Base-by-base conservation (phyloP, 1,140 invertebrate genomes). In the Archegozetes longisetosus region DNA sequence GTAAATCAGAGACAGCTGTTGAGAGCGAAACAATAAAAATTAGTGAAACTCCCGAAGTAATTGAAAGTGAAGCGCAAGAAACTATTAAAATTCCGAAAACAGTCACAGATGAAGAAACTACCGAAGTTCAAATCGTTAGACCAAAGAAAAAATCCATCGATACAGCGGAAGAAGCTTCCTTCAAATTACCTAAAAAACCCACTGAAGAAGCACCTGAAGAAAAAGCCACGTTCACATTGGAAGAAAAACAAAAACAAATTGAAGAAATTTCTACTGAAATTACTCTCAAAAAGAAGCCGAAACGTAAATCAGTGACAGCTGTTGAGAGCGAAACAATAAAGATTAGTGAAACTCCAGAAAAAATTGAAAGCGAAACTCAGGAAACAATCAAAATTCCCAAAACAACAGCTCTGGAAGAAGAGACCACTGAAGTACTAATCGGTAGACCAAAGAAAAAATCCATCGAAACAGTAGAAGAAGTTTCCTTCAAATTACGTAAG, bases 261-360 rank as follows among this genome's bases (percentile, higher is more conserved):
- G 48, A 58, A 29, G 63, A 64, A 51, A 51, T 64, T 49, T 47
- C 62, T 1, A 61, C 60, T 1, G 64, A 47, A n/a, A 65, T 66
- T 27, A 32, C 54, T 2, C 49, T 62, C 9, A 64, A 64, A 28
- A 52, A 62, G 20, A 62, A 64, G 28, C 29, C n/a, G 27, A 64
- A 64, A 54, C 53, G 23, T 32, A 53, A 50, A 52, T 28, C 27
- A 17, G n/a, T 57, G 51, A 54, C 23, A 53, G 53, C 25, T 55
- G 24, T 50, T 1, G 20, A 47, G 24, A 57, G 14, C 22, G 23
- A 23, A 25, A 47, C 0, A 60, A 60, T 26, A 25, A 55, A 6
- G 29, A 59, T 57, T 55, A 62, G 20, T 58, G 58, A 26, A 53
- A 51, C 22, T 28, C 28, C 24, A 6, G 26, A 62, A 51, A 46